These are phyloP conservation scores for Gymnogyps californianus DNA, from an alignment of 2,113 vertebrate genomes.

Conservation along the genomic window DNA sequence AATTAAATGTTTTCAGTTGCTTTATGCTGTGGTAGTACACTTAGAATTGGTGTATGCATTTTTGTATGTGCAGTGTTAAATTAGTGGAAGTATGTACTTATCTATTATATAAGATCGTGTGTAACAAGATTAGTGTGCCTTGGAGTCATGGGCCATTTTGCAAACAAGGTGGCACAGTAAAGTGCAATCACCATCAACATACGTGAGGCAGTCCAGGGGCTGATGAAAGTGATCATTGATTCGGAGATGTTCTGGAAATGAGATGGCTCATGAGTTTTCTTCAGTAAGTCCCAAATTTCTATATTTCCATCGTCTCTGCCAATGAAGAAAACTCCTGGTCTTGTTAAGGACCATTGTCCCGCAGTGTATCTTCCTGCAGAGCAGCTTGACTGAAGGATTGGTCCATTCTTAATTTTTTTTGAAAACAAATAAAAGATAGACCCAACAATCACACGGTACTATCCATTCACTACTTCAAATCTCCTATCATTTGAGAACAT, in stretches of 20 bases:
- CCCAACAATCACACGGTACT: background rate
- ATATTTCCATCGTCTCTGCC: constrained; percentile 86
- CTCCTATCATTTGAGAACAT: background rate
- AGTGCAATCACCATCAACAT: constrained; percentile 34
- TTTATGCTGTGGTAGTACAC: background rate
- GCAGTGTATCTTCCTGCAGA: constrained; percentile 71
- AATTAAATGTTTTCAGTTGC: background rate
- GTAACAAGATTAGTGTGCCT: background rate
- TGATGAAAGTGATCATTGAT: constrained; percentile 81
- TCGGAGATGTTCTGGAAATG: constrained; percentile 76
- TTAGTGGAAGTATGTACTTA: background rate
- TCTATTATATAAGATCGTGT: rapidly evolving
- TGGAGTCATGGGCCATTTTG: background rate
- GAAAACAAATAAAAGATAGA: background rate
- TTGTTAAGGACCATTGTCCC: constrained; percentile 89
- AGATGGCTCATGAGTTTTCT: constrained; percentile 80
- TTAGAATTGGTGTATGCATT: background rate
- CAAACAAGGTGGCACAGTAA: background rate
- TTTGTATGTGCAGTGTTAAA: background rate
- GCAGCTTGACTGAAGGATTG: constrained; percentile 76
- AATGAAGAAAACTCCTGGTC: constrained; percentile 87
- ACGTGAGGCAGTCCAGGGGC: constrained; percentile 79
- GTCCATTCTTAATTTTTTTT: constrained; percentile 72
- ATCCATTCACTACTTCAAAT: background rate
- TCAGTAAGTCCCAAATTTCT: constrained; percentile 91